These are phyloP conservation scores for Hypomecis punctinalis DNA, from an alignment of 2,888 invertebrate species.

Conservation along the genomic window DNA sequence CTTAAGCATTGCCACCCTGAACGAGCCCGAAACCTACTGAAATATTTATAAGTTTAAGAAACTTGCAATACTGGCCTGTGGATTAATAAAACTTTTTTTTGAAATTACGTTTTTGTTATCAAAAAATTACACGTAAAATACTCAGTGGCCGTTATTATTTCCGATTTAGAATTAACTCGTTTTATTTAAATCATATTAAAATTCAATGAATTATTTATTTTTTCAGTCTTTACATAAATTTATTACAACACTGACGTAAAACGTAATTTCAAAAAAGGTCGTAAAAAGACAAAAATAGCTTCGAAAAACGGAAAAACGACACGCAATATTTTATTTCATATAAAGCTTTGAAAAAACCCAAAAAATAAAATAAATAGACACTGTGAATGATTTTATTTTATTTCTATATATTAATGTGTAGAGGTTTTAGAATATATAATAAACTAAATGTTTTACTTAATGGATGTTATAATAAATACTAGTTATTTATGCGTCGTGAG, in stretches of 20 bases:
- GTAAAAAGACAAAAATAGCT: conserved; percentile 60
- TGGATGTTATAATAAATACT: conserved; percentile 59
- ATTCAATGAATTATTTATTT: too few species aligned
- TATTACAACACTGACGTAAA: neutral
- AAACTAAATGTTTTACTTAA: conserved; percentile 51
- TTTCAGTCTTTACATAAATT: too few species aligned
- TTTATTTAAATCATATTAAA: too few species aligned
- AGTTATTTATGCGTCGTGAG: conserved; percentile 41
- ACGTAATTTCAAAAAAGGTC: conserved; percentile 54
- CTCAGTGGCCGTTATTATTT: neutral
- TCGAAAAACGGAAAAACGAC: conserved; percentile 73
- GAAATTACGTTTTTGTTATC: conserved; percentile 31
- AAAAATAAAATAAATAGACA: conserved; percentile 42
- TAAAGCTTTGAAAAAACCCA: conserved; percentile 55
- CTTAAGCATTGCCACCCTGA: conserved; percentile 37
- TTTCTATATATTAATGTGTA: conserved; percentile 46
- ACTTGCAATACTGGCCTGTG: conserved; percentile 41
- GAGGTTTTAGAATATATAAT: conserved; percentile 51
- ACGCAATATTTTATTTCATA: conserved; percentile 64
- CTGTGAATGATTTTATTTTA: conserved; percentile 33
- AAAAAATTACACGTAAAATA: neutral
- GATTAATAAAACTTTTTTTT: conserved; percentile 33
- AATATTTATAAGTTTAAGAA: conserved; percentile 36
- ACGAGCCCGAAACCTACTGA: conserved; percentile 45
- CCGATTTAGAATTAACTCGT: neutral